Evolutionary conservation across 2,888 invertebrate genomes (phyloP), one percentile per base, ranked within the genome.

Genomic region (Rotaria macrura): DNA sequence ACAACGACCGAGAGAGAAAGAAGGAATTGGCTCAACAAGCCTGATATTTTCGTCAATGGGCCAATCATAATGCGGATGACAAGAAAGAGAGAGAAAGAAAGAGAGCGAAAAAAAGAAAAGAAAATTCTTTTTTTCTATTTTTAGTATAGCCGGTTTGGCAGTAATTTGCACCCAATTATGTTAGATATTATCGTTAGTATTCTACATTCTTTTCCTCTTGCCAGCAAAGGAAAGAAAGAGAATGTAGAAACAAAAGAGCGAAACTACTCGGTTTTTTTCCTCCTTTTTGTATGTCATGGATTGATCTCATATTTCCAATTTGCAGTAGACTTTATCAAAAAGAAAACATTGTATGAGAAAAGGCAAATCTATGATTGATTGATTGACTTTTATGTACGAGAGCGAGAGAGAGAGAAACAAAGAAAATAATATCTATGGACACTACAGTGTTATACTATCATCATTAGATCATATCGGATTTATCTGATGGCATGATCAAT

Each of bases 21-120:
- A 29, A 72, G 25, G 20, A 72, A 72, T 72, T 72, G 72, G 72
- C 72, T 72, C 34, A 72, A 72, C 72, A 72, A 72, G 72, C 72
- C 29, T 72, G 34, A 72, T 72, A 72, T 72, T 72, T 72, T 23
- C 29, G 20, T 29, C n/a, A 72, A 72, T 72, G 72, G 40, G 72
- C 72, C 72, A 72, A 72, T 72, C 72, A 38, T 17, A 72, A 38
- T 23, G n/a, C 17, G n/a, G 23, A 40, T 23, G 38, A 72, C 29
- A 72, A 57, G 25, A 29, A 14, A 54, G 9, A 54, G 25, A 10
- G 25, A 25, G 25, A 54, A 25, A 6, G 25, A 25, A 23, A 54
- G 5, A 54, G 7, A 6, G 25, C 1, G 20, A 52, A 5, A 54
- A 65, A 55, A 65, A 65, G 2, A 34, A 38, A 65, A 17, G 34